Evolutionary conservation across 1,140 invertebrate genomes (phyloP).

Genomic region (Conus ventricosus): DNA sequence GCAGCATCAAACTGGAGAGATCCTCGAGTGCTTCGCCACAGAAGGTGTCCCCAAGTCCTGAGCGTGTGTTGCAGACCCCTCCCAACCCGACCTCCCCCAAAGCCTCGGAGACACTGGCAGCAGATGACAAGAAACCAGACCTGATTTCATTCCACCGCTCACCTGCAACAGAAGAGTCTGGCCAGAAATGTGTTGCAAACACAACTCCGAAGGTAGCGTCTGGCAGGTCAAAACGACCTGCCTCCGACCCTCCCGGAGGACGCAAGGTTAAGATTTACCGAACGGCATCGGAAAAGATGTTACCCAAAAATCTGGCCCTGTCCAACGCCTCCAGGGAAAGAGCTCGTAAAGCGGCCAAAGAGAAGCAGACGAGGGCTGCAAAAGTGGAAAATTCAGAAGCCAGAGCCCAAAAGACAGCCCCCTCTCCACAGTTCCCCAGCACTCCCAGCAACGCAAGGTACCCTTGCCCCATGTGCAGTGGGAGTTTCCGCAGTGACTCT

Average conservation of each 20-base stretch:
- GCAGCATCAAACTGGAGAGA: slow-evolving; percentile 7
- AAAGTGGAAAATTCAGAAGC: neutral
- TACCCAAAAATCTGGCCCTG: slow-evolving; percentile 14
- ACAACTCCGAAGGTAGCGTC: neutral
- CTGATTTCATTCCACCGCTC: neutral
- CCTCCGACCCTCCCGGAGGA: neutral
- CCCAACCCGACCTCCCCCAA: neutral
- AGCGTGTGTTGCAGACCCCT: neutral
- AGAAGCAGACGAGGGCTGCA: neutral
- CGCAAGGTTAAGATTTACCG: slow-evolving; percentile 5
- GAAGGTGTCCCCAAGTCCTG: neutral
- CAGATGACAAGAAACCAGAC: neutral
- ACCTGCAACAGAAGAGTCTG: neutral
- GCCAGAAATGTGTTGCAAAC: neutral
- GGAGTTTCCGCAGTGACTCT: neutral
- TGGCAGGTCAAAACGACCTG: neutral
- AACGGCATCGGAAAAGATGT: slow-evolving; percentile 1
- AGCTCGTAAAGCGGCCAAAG: neutral
- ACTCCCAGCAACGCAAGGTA: neutral
- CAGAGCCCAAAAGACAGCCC: neutral
- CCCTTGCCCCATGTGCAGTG: neutral
- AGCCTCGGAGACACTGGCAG: neutral
- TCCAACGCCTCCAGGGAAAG: neutral
- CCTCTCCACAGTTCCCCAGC: neutral
- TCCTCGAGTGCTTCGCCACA: neutral